A percentile compares a stretch with the other conserved stretches of the same genome.
phyloP scores from a whole-genome alignment of 2,888 invertebrate species.

The Orgyia antiqua region DNA sequence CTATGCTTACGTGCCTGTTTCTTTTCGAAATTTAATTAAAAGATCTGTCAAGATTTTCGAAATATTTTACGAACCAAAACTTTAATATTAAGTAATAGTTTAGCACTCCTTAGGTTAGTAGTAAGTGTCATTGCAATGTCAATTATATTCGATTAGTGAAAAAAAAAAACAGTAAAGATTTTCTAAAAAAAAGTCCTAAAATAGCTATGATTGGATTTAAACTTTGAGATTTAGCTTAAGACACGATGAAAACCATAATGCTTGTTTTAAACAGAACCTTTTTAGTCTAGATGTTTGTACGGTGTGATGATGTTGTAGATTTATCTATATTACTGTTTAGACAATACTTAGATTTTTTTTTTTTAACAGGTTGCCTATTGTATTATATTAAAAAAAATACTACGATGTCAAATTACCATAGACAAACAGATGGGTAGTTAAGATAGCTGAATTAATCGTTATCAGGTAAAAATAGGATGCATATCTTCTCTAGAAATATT shows the following conservation, averaged over 20 bases:
- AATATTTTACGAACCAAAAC: slow-evolving; percentile 57
- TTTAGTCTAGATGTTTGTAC: slow-evolving; percentile 55
- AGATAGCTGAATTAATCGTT: slow-evolving; percentile 63
- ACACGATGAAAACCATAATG: slow-evolving; percentile 30
- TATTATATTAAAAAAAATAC: slow-evolving; percentile 12
- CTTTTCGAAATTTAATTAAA: slow-evolving; percentile 49
- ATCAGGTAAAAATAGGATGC: slow-evolving; percentile 71
- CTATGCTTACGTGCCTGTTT: slow-evolving; percentile 65
- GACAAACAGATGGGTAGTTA: slow-evolving; percentile 52
- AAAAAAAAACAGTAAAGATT: slow-evolving; percentile 63
- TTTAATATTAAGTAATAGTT: slow-evolving; percentile 62
- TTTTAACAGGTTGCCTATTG: slow-evolving; percentile 14
- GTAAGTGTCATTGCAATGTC: slow-evolving; percentile 76
- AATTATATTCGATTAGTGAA: slow-evolving; percentile 76
- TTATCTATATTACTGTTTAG: slow-evolving; percentile 49
- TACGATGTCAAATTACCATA: slow-evolving; percentile 28
- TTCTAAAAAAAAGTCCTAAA: slow-evolving; percentile 61
- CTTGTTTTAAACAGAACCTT: slow-evolving; percentile 39
- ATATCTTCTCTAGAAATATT: slow-evolving; percentile 76
- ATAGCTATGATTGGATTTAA: slow-evolving; percentile 37
- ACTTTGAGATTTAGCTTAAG: slow-evolving; percentile 34
- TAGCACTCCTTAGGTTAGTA: slow-evolving; percentile 73
- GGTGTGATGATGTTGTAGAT: slow-evolving; percentile 49
- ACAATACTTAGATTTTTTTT: slow-evolving; percentile 14
- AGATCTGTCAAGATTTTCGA: slow-evolving; percentile 38